A percentile compares a stretch with the other conserved stretches of the same genome.
Conservation (phyloP, 2,888 invertebrate genomes). For the Trypoxylon attenuatum region DNA sequence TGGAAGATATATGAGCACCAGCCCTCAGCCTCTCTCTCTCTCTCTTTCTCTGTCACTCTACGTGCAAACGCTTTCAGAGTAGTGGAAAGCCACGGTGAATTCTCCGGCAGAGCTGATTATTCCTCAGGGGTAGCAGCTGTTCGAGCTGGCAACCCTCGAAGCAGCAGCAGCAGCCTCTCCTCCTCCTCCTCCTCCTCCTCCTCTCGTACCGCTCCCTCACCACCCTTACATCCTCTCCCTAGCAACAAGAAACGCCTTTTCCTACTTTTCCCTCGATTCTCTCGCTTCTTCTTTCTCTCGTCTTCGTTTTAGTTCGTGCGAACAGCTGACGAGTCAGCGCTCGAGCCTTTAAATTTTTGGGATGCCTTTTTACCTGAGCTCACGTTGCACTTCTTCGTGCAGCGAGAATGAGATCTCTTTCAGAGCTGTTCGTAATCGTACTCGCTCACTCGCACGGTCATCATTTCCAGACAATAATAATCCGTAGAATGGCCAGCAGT, state of each 20-base stretch:
- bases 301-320: background rate
- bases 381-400: constrained; percentile 40
- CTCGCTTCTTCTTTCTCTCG: background rate
- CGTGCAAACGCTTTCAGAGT: too few relatives aligned
- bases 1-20: background rate
- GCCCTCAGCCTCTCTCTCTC: background rate
- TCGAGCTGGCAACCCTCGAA: too few relatives aligned
- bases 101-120: constrained; percentile 32
- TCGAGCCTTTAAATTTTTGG: constrained; percentile 38
- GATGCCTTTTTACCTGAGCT: constrained; percentile 42
- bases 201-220: constrained; percentile 31
- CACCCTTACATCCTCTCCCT: constrained; percentile 14
- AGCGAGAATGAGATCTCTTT: constrained; percentile 7
- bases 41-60: too few relatives aligned
- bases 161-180: too few relatives aligned
- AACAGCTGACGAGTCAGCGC: constrained; percentile 50
- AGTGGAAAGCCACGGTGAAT: constrained; percentile 12
- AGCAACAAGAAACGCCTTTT: background rate
- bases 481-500: background rate
- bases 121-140: constrained; percentile 47
- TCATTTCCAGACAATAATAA: background rate
- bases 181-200: too few relatives aligned
- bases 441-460: background rate
- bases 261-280: background rate
- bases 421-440: constrained; percentile 25